These are phyloP conservation scores for Ceyx erithaca DNA, from an alignment of 2,797 vertebrate species.

Conservation along the genomic window DNA sequence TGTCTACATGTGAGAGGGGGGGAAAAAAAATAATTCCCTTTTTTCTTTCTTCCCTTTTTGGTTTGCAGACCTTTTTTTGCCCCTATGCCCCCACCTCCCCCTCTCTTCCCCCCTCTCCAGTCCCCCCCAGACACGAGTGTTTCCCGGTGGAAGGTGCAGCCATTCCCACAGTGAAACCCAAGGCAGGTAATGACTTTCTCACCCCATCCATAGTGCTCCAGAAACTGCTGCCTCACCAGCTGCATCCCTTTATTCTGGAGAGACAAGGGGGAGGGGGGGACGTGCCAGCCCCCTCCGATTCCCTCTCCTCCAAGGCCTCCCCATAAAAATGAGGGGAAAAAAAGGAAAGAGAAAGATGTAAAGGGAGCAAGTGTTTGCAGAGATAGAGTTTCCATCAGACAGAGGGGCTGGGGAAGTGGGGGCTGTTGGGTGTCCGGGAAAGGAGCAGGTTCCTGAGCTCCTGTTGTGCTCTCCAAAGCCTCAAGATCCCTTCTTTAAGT, in stretches of 20 bases:
- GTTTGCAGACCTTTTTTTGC: not conserved
- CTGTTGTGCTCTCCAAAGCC: not conserved
- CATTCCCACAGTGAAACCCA: conserved; percentile 69
- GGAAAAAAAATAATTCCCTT: not conserved
- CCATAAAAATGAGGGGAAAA: conserved; percentile 16
- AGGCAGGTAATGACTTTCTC: conserved; percentile 77
- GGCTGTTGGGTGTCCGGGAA: not conserved
- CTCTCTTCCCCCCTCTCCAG: not conserved
- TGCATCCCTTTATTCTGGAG: conserved; percentile 67
- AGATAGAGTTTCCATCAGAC: conserved; percentile 58
- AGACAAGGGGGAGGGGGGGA: conserved; percentile 27
- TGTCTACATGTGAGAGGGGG: not conserved
- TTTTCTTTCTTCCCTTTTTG: not conserved
- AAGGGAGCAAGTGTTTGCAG: conserved; percentile 64
- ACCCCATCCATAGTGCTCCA: conserved; percentile 72
- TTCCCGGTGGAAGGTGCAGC: conserved; percentile 50
- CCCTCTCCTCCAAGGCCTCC: conserved; percentile 52
- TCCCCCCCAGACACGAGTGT: not conserved
- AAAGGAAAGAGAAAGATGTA: conserved; percentile 31
- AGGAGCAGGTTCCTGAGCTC: not conserved
- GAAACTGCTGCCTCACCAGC: conserved; percentile 64
- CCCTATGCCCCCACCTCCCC: not conserved
- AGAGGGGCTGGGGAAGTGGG: not conserved
- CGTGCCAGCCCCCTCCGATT: not conserved
- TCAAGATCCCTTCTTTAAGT: too few species aligned